Conservation (phyloP, 2,113 vertebrate species). For the Pycnonotus jocosus region DNA sequence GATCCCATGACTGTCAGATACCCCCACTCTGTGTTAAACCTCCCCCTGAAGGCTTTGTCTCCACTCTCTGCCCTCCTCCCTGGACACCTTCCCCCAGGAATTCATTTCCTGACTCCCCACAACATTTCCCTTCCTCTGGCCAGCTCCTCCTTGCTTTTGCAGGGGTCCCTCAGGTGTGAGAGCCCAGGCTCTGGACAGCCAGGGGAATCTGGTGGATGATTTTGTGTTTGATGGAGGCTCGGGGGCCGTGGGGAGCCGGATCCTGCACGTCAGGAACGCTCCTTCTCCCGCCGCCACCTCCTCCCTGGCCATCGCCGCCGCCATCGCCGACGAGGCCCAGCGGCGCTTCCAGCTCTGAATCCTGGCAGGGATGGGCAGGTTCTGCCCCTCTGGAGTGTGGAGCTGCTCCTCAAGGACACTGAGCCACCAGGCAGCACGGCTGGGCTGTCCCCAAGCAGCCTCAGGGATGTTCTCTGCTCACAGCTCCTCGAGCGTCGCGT, state of each 20-base stretch:
- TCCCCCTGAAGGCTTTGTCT: neutral
- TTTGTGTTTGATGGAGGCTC: slow-evolving; percentile 93
- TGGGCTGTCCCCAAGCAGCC: neutral
- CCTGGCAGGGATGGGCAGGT: fast-evolving
- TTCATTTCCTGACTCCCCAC: fast-evolving
- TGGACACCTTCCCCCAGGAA: neutral
- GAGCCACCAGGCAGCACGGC: neutral
- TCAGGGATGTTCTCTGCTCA: neutral
- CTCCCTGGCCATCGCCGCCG: slow-evolving; percentile 88
- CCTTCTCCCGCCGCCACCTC: slow-evolving; percentile 96
- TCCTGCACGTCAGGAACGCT: slow-evolving; percentile 94
- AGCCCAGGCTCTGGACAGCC: slow-evolving; percentile 86
- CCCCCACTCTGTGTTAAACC: neutral
- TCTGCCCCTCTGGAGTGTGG: neutral
- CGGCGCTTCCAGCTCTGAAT: slow-evolving; percentile 77
- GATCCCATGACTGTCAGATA: neutral
- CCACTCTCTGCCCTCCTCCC: neutral
- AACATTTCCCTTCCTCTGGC: fast-evolving
- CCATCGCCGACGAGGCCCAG: slow-evolving; percentile 84
- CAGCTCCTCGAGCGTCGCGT: neutral
- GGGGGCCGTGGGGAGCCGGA: slow-evolving; percentile 76
- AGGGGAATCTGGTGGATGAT: slow-evolving; percentile 90
- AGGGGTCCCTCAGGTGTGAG: slow-evolving; percentile 93
- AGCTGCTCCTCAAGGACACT: neutral
- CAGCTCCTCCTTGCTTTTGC: neutral